Conservation (phyloP, 2,888 invertebrate genomes). For the Hirtodrosophila confusa region DNA sequence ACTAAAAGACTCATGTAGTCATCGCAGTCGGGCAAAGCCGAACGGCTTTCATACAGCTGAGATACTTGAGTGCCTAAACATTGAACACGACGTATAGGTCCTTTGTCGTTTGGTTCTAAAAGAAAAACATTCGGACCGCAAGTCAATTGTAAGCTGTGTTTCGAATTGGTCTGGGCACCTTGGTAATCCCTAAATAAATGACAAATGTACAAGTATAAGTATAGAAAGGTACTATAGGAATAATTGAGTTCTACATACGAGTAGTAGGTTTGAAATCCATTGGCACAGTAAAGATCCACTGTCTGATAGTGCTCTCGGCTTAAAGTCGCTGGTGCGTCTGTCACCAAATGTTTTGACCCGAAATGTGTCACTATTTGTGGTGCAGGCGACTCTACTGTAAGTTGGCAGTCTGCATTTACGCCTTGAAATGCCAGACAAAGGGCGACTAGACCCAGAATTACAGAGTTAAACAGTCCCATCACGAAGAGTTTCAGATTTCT, state of each 20-base stretch:
- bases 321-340: not conserved
- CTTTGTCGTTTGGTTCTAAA: not conserved
- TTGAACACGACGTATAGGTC: not conserved
- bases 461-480: constrained; percentile 1
- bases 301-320: not conserved
- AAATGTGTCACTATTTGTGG: constrained; percentile 12
- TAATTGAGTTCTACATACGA: too few species aligned
- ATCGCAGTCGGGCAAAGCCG: constrained; percentile 24
- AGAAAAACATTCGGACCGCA: not conserved
- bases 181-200: not conserved
- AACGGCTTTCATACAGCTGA: constrained; percentile 39
- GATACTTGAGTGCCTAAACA: not conserved
- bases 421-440: not conserved
- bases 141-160: not conserved
- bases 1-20: constrained; percentile 42
- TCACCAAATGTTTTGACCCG: constrained; percentile 13
- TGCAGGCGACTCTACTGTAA: rapidly evolving
- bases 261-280: rapidly evolving
- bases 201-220: too few species aligned
- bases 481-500: not conserved
- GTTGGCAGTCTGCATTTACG: not conserved
- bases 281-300: constrained; percentile 10
- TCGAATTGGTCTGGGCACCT: rapidly evolving
- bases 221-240: too few species aligned
- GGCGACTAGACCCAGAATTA: not conserved